Base-by-base conservation (phyloP, 2,888 invertebrate species). In the Augiades crinisus region DNA sequence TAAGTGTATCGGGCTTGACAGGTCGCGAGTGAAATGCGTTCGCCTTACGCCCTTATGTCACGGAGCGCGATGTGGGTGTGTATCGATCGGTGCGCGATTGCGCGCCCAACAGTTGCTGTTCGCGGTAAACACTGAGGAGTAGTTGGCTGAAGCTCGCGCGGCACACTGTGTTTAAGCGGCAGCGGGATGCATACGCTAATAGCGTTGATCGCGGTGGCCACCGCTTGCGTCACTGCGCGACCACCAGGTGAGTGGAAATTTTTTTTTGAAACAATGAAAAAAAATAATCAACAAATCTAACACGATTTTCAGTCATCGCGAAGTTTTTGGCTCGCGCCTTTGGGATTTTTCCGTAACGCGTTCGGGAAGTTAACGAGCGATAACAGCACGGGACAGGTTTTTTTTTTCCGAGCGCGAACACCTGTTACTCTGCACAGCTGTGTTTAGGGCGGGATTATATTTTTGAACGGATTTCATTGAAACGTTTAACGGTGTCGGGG, bases 121-220 rank as follows among this genome's bases (percentile, higher is more conserved):
- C 30, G 40, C 24, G 33, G 41, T 34, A 34, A 49, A 49, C 33
- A 40, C 17, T 21, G 37, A 36, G 37, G 37, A 47, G 47, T 47
- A 21, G n/a, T n/a, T 16, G 8, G 34, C 12, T 13, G 49, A 14
- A 47, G 47, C 37, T 40, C 43, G 12, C 6, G 24, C 22, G 6
- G 38, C 4, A n/a, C 40, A 14, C 17, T 8, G 33, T 14, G 22
- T 10, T 17, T 16, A 10, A 13, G 22, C 22, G 30, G n/a, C 8
- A 41, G 41, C 49, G 49, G 24, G 33, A 50, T 50, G 49, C 27
- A 41, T 19, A 50, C 49, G 43, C 49, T 43, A 3, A 3, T 22
- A 5, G 49, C 36, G 34, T 27, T 50, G 34, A 8, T 41, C 12
- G 49, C 43, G 43, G 41, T 41, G n/a, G 27, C 34, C 34, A 17